Percentiles rank a stretch among this genome's conserved stretches.
Conservation (phyloP, 2,113 vertebrate species). For the Prochilodus magdalenae region DNA sequence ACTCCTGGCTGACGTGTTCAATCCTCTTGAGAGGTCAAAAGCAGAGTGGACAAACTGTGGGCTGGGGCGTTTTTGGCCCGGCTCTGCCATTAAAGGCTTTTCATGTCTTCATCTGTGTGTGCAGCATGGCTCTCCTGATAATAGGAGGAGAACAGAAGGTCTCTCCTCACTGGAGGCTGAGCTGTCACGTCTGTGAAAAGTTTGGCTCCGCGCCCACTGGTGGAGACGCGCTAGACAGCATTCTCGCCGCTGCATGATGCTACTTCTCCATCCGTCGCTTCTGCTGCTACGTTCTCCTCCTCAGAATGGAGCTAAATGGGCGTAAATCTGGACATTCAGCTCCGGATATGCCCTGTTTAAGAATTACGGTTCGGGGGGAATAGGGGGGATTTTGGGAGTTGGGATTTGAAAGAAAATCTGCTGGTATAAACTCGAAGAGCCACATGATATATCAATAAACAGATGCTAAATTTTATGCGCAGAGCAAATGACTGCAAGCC, state of each 20-base stretch:
- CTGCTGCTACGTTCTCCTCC: neutral
- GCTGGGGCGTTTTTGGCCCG: slow-evolving; percentile 27
- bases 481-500: slow-evolving; percentile 65
- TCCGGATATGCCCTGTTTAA: slow-evolving; percentile 38
- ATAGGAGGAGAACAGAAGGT: slow-evolving; percentile 65
- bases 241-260: slow-evolving; percentile 38
- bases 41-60: slow-evolving; percentile 33
- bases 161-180: slow-evolving; percentile 64
- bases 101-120: slow-evolving; percentile 56
- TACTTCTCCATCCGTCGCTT: slow-evolving; percentile 37
- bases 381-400: no score
- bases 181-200: slow-evolving; percentile 67
- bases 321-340: slow-evolving; percentile 43
- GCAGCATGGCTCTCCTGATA: slow-evolving; percentile 58
- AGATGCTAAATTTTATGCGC: slow-evolving; percentile 67
- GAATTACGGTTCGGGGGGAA: neutral
- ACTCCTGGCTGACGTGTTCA: neutral
- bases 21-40: slow-evolving; percentile 2
- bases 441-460: slow-evolving; percentile 65
- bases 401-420: slow-evolving; percentile 27
- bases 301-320: slow-evolving; percentile 36
- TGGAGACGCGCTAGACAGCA: slow-evolving; percentile 62
- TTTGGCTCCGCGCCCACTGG: slow-evolving; percentile 63
- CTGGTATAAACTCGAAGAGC: slow-evolving; percentile 55
- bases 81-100: slow-evolving; percentile 48